A percentile compares a stretch with the other conserved stretches of the same genome.
Evolutionary conservation across 2,797 vertebrate genomes (phyloP).

Genomic region (Halcyon badia): DNA sequence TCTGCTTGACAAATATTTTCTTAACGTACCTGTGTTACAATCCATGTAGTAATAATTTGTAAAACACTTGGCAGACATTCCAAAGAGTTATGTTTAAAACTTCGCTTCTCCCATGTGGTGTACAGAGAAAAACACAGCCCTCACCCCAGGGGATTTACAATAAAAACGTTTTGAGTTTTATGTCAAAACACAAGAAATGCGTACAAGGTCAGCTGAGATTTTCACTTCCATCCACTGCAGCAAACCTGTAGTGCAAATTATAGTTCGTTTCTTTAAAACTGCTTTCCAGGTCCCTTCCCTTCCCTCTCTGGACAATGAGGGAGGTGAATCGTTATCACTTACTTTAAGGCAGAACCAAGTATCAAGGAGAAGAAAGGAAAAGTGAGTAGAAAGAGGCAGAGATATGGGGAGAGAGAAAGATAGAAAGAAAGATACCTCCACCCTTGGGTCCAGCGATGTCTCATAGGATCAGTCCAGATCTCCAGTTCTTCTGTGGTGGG

Average conservation of each 20-base stretch:
- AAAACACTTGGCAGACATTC: slow-evolving; percentile 41
- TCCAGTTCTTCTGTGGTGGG: too few relatives aligned
- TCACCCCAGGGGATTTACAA: slow-evolving; percentile 12
- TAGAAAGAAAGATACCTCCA: too few relatives aligned
- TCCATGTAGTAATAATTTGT: slow-evolving; percentile 29
- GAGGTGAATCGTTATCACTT: too few relatives aligned
- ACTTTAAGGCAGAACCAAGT: too few relatives aligned
- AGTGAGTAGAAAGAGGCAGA: too few relatives aligned
- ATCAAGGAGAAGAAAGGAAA: too few relatives aligned
- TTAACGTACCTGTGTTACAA: slow-evolving; percentile 32
- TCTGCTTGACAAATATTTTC: slow-evolving; percentile 40
- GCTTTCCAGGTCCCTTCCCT: not conserved
- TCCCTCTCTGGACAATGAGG: too few relatives aligned
- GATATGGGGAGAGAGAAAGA: too few relatives aligned
- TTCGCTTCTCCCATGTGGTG: not conserved
- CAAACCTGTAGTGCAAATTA: not conserved
- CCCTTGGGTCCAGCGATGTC: too few relatives aligned
- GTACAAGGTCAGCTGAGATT: not conserved
- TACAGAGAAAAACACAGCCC: not conserved
- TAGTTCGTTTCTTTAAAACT: not conserved
- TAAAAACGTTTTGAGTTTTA: not conserved
- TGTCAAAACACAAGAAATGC: not conserved
- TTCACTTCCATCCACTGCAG: not conserved
- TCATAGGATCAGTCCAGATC: too few relatives aligned
- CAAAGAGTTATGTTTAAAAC: not conserved